Percentiles rank a stretch among this genome's conserved stretches.
These are phyloP conservation scores for Drosophila nr. perissopoda DNA, from an alignment of 2,888 invertebrate genomes.

Conservation along the genomic window DNA sequence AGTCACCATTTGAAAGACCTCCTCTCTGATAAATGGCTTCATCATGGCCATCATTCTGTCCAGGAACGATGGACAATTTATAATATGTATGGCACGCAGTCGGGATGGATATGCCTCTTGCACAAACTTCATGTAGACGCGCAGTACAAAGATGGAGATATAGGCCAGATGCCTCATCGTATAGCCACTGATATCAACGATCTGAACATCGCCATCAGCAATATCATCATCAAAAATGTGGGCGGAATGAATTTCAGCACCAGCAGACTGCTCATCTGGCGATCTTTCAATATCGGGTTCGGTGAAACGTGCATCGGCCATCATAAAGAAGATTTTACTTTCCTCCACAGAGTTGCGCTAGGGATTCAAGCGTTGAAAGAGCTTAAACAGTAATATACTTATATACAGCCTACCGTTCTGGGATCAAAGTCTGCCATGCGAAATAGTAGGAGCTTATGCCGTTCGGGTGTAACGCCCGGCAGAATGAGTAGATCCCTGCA, in stretches of 20 bases:
- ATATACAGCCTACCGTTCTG: conserved; percentile 57
- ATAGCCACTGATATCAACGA: conserved; percentile 89
- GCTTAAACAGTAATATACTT: neutral
- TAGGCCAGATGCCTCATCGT: conserved; percentile 87
- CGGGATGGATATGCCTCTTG: conserved; percentile 90
- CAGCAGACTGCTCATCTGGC: conserved; percentile 33
- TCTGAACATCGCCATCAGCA: conserved; percentile 88
- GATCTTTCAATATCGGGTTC: conserved; percentile 33
- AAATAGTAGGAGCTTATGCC: conserved; percentile 69
- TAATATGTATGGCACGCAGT: conserved; percentile 88
- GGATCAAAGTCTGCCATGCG: conserved; percentile 75
- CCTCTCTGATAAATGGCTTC: conserved; percentile 87
- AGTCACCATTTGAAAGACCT: conserved; percentile 86
- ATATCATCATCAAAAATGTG: conserved; percentile 85
- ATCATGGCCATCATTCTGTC: conserved; percentile 87
- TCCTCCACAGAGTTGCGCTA: conserved; percentile 76
- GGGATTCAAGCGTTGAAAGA: neutral
- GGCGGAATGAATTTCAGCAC: neutral
- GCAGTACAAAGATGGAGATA: conserved; percentile 87
- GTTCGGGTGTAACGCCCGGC: conserved; percentile 79
- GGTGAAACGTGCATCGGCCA: conserved; percentile 74
- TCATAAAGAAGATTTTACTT: conserved; percentile 77
- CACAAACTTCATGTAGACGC: conserved; percentile 88
- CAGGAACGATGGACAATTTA: conserved; percentile 87
- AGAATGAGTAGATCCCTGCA: conserved; percentile 73